Evolutionary conservation across 2,797 vertebrate species (phyloP).

Genomic region (Thalassophryne amazonica): DNA sequence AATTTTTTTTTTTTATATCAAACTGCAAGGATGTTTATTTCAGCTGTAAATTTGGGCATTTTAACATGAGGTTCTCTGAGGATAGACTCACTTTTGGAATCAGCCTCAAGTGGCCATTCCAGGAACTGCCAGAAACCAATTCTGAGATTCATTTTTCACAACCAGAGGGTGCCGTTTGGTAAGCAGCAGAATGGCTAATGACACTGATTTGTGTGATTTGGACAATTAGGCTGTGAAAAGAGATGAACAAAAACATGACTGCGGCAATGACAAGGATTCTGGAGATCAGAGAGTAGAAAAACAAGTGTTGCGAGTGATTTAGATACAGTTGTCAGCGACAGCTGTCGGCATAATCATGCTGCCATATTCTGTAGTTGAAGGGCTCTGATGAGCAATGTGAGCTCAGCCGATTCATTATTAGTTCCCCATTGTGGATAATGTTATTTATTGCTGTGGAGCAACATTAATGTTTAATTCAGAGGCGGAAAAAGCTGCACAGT

Average conservation of each 20-base stretch:
- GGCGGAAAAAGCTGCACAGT: conserved; percentile 81
- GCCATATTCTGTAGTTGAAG: conserved; percentile 91
- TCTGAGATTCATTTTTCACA: no score
- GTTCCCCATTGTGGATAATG: conserved; percentile 95
- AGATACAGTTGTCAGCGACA: conserved; percentile 93
- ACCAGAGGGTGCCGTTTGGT: no score
- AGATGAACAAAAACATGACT: conserved; percentile 51
- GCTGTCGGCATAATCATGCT: conserved; percentile 93
- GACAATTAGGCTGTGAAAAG: conserved; percentile 56
- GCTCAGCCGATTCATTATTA: conserved; percentile 92
- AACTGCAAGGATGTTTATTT: no score
- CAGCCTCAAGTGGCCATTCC: no score
- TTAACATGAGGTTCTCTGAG: no score
- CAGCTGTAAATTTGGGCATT: no score
- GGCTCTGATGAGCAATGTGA: conserved; percentile 87
- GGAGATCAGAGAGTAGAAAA: conserved; percentile 85
- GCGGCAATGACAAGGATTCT: conserved; percentile 48
- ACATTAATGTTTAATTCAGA: conserved; percentile 96
- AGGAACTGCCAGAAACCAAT: no score
- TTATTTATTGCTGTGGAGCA: conserved; percentile 98
- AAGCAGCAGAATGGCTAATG: conserved; percentile 39
- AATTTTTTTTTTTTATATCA: no score
- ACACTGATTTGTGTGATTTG: conserved; percentile 55
- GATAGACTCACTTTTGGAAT: no score
- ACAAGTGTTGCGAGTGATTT: conserved; percentile 82